Base-by-base conservation (phyloP, 2,888 invertebrate species). In the Drosophila falleni region DNA sequence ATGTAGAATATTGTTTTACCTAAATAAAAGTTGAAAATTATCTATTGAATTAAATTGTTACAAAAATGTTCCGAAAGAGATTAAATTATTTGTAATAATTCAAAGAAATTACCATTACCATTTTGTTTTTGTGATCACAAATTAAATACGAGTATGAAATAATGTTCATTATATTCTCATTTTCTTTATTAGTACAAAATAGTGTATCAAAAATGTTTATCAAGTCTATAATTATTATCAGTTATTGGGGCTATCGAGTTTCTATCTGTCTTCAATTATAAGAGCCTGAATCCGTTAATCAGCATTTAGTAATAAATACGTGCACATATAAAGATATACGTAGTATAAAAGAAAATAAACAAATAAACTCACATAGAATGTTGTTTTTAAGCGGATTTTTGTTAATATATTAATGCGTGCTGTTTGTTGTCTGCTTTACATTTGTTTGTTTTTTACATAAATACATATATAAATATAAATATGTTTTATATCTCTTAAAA, bases 171-270 rank as follows among this genome's bases (percentile, higher is more conserved):
- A 77, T 74, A 77, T 85, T 73, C 76, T 80, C 77, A 44, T 59
- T 59, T 78, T 69, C 62, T 88, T 85, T 85, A 86, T 86, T 89
- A 88, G 90, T 86, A 87, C 86, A 87, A 87, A 89, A 83, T 78
- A 75, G 80, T 83, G 74, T 87, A 87, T 87, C 86, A 87, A 87
- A 87, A 87, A 86, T 89, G 70, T 74, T 88, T 74, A 76, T 89
- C 80, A 88, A 87, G 90, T 87, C 90, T 89, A 83, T 87, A 80
- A 80, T 88, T 89, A 88, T 89, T 89, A 88, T 89, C 87, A 89
- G 74, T 78, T 74, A 75, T 86, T 89, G 76, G 76, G 72, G 71
- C 82, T 73, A 73, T 65, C 80, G 64, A 47, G 62, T 68, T 62
- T 53, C 61, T 26, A 37, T 26, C 26, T 39, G 50, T 62, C 70